phyloP scores from a whole-genome alignment of 2,113 vertebrate genomes.

The Chloebia gouldiae region DNA sequence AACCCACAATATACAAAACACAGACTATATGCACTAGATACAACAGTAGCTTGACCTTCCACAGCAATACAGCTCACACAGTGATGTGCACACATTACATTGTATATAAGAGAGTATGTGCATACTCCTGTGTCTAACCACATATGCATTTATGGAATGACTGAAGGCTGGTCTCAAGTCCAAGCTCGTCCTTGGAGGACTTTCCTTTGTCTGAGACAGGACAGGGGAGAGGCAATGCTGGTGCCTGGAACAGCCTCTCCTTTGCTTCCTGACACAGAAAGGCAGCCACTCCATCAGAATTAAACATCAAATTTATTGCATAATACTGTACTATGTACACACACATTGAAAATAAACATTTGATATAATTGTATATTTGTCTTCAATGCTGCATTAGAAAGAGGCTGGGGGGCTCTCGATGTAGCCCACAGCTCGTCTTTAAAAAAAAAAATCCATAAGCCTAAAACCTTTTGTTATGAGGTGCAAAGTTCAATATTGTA shows the following conservation, averaged over 20 bases:
- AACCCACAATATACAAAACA: background rate
- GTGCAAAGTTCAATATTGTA: constrained; percentile 41
- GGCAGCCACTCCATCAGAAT: background rate
- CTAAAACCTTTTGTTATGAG: constrained; percentile 64
- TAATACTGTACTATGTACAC: constrained; percentile 75
- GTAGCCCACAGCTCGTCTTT: constrained; percentile 61
- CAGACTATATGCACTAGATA: background rate
- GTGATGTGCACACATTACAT: background rate
- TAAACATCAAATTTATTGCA: constrained; percentile 79
- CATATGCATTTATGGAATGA: background rate
- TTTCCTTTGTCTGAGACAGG: background rate
- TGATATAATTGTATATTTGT: constrained; percentile 67
- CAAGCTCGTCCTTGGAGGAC: background rate
- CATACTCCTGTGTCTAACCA: too few relatives aligned
- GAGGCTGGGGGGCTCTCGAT: constrained; percentile 61
- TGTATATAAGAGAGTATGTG: background rate
- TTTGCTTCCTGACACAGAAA: background rate
- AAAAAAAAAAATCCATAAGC: constrained; percentile 36
- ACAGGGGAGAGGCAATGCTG: too few relatives aligned
- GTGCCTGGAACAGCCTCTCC: background rate
- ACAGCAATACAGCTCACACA: background rate
- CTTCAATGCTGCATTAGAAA: constrained; percentile 73
- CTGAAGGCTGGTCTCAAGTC: background rate
- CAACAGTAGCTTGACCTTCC: background rate
- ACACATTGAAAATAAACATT: constrained; percentile 79